Percentiles rank a stretch among this genome's conserved stretches.
Conservation (phyloP, 2,113 vertebrate species). For the Pedionomus torquatus region DNA sequence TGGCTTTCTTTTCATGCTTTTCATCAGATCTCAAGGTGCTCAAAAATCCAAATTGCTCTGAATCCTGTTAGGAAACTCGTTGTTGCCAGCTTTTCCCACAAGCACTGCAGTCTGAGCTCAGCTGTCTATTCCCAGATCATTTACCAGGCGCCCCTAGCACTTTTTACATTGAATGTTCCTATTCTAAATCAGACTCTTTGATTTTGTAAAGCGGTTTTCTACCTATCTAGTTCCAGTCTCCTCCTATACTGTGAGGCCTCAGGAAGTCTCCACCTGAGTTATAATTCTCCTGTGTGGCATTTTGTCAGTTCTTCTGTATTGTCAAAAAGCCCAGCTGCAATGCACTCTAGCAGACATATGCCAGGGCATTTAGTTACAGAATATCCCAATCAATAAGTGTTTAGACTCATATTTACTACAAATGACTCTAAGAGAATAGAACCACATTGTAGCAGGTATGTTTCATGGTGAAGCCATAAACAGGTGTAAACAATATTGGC, state of each 20-base stretch:
- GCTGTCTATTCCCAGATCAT: background rate
- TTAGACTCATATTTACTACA: background rate
- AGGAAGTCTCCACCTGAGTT: background rate
- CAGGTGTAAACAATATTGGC: fast-evolving
- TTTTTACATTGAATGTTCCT: background rate
- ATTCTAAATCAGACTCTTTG: background rate
- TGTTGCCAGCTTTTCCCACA: background rate
- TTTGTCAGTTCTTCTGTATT: background rate
- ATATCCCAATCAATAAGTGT: background rate
- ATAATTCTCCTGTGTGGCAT: background rate
- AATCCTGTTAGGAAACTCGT: background rate
- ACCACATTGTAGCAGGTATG: background rate
- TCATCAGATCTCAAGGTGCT: background rate
- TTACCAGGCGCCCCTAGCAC: background rate
- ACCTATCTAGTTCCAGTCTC: background rate
- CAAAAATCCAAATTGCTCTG: background rate
- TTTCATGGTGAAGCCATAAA: background rate
- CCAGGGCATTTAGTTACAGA: background rate
- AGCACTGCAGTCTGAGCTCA: background rate
- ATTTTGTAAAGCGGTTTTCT: background rate
- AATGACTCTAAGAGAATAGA: background rate
- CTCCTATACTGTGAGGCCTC: background rate
- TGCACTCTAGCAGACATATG: background rate
- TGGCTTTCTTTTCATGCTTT: background rate
- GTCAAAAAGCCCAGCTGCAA: background rate